These are phyloP conservation scores for Suillia variegata DNA, from an alignment of 2,888 invertebrate species.

Conservation along the genomic window DNA sequence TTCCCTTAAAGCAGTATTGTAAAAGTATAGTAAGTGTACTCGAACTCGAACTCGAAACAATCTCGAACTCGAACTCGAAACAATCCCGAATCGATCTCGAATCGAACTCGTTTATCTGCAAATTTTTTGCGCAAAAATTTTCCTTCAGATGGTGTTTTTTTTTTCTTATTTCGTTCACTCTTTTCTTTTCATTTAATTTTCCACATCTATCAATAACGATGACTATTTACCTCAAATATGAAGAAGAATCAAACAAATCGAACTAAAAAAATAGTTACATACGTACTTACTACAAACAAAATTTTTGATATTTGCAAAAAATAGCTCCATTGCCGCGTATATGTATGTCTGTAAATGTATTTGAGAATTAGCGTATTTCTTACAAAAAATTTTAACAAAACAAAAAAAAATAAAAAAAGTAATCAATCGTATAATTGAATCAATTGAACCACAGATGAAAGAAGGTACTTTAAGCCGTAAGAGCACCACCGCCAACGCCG, in stretches of 20 bases:
- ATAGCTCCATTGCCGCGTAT: conserved; percentile 62
- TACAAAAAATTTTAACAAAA: conserved; percentile 6
- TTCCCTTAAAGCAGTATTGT: neutral
- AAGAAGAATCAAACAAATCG: conserved; percentile 29
- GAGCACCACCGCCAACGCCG: neutral
- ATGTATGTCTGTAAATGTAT: conserved; percentile 61
- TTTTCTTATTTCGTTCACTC: neutral
- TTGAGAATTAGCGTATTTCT: conserved; percentile 24
- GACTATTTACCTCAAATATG: conserved; percentile 55
- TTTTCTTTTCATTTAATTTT: conserved; percentile 38
- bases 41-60: neutral
- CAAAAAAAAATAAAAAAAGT: conserved; percentile 22
- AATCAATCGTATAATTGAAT: too few species aligned
- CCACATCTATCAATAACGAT: conserved; percentile 60
- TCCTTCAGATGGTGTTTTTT: too few species aligned
- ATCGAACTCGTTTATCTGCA: too few species aligned
- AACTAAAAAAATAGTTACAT: too few species aligned
- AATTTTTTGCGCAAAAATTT: too few species aligned
- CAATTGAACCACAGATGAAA: conserved; percentile 17
- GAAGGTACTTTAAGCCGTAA: conserved; percentile 44
- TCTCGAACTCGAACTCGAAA: neutral
- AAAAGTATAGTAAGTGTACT: neutral
- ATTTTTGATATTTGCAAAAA: conserved; percentile 23
- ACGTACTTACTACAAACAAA: too few species aligned
- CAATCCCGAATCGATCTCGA: too few species aligned